These are phyloP conservation scores for Microcebus jonahi DNA, from an alignment of 2,113 vertebrate genomes.

Conservation along the genomic window DNA sequence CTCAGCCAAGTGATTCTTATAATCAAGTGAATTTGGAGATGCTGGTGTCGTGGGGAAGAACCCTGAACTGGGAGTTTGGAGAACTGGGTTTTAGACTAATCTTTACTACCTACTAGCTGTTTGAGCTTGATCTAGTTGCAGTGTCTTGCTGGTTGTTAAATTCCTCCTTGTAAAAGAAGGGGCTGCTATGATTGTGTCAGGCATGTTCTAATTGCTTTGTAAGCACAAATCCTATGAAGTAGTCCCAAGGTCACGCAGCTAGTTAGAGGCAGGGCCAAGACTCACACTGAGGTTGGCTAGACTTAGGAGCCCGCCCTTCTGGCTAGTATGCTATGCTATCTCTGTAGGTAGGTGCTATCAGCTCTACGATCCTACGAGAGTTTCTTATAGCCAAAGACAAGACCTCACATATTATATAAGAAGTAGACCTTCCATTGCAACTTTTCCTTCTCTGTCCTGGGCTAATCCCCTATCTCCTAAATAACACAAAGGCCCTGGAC, in stretches of 20 bases:
- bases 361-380: accelerated
- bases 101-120: not conserved
- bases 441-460: not conserved
- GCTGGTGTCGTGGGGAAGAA: not conserved
- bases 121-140: not conserved
- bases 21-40: not conserved
- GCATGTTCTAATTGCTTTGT: not conserved
- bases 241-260: not conserved
- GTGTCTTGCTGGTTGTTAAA: not conserved
- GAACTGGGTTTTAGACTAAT: not conserved
- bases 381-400: not conserved
- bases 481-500: conserved; percentile 27
- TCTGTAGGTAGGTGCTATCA: not conserved
- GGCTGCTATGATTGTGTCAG: not conserved
- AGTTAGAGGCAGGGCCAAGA: not conserved
- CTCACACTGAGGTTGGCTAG: not conserved
- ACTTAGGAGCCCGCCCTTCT: not conserved
- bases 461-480: not conserved
- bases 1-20: not conserved
- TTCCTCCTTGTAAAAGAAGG: not conserved
- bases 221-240: not conserved
- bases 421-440: not conserved
- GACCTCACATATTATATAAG: not conserved
- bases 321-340: no score
- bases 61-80: not conserved